Base-by-base conservation (phyloP, 2,113 vertebrate species). In the Spheniscus mendiculus region DNA sequence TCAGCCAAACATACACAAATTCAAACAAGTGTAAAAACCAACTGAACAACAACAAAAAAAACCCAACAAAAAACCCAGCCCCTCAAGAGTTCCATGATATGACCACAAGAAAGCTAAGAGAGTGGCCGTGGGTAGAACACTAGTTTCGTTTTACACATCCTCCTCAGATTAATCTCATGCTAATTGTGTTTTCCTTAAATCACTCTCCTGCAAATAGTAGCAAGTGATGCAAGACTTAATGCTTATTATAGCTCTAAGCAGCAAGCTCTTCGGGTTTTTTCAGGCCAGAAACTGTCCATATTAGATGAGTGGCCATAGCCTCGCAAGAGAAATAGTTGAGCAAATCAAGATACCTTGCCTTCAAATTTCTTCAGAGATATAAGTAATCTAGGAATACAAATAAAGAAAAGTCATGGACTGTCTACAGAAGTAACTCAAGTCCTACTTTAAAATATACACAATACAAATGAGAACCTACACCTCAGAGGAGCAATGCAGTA, bases 101-200 rank as follows among this genome's bases (percentile, higher is more conserved):
- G 15, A 58, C 18, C 40, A 77, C 12, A 32, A 78, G 34, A 52
- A 86, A 56, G 40, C 23, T 16, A 86, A 58, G 19, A 65, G 27
- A 83, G 21, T 42, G 74, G 21, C 34, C 38, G 55, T 1, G 4
- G 15, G 18, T 69, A 89, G 63, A 94, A 78, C 3, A 59, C 5
- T 25, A 40, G 38, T 59, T 82, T 58, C 7, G 1, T 74, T 94
- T 90, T 25, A 72, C 8, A 56, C 13, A 65, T 36, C 40, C 62
- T 87, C 36, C 66, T 88, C 87, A 88, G 70, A 90, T 72, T 94
- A 97, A 96, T 88, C 82, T 83, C 62, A 83, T 56, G 79, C 74
- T 90, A 95, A 79, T 77, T 95, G 66, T 88, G 78, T 83, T 91
- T 93, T 96, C 65, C 70, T 95, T 94, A 94, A 89, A 93, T 82